Evolutionary conservation across 2,888 invertebrate genomes (phyloP).

Genomic region (Trypoxylon attenuatum): DNA sequence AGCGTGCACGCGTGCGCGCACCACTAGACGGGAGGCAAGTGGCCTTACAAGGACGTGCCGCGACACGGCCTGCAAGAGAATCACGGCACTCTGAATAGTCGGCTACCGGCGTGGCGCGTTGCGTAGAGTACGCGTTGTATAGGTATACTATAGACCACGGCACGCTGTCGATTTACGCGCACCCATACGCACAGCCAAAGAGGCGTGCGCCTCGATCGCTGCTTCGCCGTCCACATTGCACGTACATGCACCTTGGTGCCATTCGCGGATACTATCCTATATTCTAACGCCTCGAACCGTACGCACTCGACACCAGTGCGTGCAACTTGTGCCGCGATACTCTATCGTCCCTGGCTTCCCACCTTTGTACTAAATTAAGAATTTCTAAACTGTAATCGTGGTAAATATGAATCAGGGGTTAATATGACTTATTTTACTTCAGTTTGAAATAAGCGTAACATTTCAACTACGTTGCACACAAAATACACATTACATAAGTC

Average conservation of each 20-base stretch:
- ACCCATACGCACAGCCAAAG: conserved; percentile 13
- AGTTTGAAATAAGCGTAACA: no score
- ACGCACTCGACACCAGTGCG: background rate
- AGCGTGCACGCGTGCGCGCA: conserved; percentile 43
- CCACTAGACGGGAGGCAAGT: conserved; percentile 64
- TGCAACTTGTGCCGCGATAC: background rate
- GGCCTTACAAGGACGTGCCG: conserved; percentile 73
- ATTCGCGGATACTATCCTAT: background rate
- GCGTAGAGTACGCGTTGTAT: no score
- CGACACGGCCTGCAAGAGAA: conserved; percentile 53
- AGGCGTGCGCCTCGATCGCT: conserved; percentile 22
- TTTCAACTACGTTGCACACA: no score
- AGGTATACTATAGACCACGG: no score
- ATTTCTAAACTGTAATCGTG: no score
- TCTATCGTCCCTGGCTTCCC: background rate
- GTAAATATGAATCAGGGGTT: no score
- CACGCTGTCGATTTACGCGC: conserved; percentile 37
- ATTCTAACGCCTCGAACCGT: background rate
- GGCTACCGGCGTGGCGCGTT: conserved; percentile 38
- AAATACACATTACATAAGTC: no score
- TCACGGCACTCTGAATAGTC: conserved; percentile 22
- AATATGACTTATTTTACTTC: no score
- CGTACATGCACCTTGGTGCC: background rate
- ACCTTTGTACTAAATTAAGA: no score
- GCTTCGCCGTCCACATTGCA: conserved; percentile 28